These are phyloP conservation scores for Helicoverpa armigera DNA, from an alignment of 1,140 invertebrate genomes.

Conservation along the genomic window DNA sequence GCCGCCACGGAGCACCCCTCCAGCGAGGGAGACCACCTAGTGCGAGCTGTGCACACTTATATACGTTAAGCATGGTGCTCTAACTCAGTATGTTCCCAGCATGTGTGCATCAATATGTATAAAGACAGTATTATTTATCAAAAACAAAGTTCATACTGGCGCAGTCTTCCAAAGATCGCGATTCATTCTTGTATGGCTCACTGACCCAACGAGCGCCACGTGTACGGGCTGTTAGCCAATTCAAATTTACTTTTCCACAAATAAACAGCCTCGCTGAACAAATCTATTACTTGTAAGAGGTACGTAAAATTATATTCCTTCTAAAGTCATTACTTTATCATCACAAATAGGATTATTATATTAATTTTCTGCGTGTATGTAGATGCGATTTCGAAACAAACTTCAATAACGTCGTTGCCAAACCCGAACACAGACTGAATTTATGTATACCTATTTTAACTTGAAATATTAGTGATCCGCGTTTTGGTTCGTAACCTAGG, in stretches of 20 bases:
- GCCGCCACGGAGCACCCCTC: neutral
- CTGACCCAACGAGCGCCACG: slow-evolving; percentile 39
- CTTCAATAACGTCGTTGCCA: slow-evolving; percentile 80
- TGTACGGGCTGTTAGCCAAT: slow-evolving; percentile 38
- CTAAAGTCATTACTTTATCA: slow-evolving; percentile 41
- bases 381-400: slow-evolving; percentile 30
- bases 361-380: slow-evolving; percentile 18
- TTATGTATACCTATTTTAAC: slow-evolving; percentile 80
- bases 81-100: slow-evolving; percentile 78
- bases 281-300: slow-evolving; percentile 39
- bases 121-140: slow-evolving; percentile 80
- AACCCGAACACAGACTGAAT: slow-evolving; percentile 83
- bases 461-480: slow-evolving; percentile 74
- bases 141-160: slow-evolving; percentile 72
- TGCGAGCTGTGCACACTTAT: slow-evolving; percentile 49
- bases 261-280: slow-evolving; percentile 33
- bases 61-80: slow-evolving; percentile 83
- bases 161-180: slow-evolving; percentile 81
- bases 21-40: neutral
- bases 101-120: slow-evolving; percentile 44
- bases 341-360: slow-evolving; percentile 55
- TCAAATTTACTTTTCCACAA: slow-evolving; percentile 13
- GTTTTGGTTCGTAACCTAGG: slow-evolving; percentile 59
- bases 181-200: slow-evolving; percentile 46
- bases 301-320: slow-evolving; percentile 37